Evolutionary conservation across 2,113 vertebrate genomes (phyloP).

Genomic region (Zingel zingel): DNA sequence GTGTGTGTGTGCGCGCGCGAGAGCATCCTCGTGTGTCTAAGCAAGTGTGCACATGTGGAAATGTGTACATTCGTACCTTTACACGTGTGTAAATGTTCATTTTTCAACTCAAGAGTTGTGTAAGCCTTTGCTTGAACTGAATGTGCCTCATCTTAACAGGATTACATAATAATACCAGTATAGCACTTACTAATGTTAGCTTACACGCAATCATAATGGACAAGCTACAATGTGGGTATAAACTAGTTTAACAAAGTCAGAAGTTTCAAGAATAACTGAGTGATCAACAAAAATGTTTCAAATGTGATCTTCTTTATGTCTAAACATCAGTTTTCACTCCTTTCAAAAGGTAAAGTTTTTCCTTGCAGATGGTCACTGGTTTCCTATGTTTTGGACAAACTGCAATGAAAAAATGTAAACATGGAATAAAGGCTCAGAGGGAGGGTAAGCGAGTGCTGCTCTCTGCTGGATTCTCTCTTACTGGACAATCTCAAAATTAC

Average conservation of each 20-base stretch:
- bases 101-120: conserved; percentile 45
- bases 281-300: not conserved
- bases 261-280: not conserved
- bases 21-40: conserved; percentile 61
- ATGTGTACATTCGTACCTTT: conserved; percentile 27
- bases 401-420: conserved; percentile 11
- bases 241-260: not conserved
- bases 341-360: not conserved
- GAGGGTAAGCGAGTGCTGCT: conserved; percentile 46
- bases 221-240: not conserved
- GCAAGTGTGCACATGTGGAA: conserved; percentile 64
- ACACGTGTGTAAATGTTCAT: conserved; percentile 50
- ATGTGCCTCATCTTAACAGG: conserved; percentile 38
- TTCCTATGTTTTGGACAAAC: not conserved
- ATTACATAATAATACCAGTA: conserved; percentile 50
- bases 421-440: conserved; percentile 11
- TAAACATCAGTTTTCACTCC: not conserved
- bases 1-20: not conserved
- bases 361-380: not conserved
- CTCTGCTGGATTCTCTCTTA: conserved; percentile 42
- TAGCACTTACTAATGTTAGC: conserved; percentile 14
- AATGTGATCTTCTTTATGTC: not conserved
- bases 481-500: conserved; percentile 15
- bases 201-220: conserved; percentile 5
- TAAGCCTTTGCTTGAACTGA: conserved; percentile 55